Conservation (phyloP, 2,888 invertebrate genomes). For the Automeris io region DNA sequence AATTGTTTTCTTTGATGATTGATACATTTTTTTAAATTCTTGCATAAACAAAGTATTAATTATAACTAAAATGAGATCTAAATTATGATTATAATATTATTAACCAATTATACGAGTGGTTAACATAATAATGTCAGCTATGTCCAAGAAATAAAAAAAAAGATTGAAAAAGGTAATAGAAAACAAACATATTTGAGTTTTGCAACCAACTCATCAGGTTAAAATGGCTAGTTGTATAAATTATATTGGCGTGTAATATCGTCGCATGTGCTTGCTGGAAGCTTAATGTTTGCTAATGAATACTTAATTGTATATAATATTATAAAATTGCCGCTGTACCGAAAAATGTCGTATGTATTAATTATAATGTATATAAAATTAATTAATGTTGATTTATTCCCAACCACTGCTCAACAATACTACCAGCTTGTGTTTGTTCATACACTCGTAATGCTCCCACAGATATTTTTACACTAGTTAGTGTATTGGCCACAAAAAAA, state of each 20-base stretch:
- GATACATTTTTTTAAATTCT: too few relatives aligned
- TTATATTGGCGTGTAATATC: not conserved
- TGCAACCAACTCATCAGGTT: not conserved
- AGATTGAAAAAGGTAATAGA: too few relatives aligned
- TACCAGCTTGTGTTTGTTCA: not conserved
- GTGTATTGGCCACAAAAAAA: conserved; percentile 6
- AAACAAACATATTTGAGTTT: not conserved
- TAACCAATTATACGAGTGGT: too few relatives aligned
- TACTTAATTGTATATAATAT: not conserved
- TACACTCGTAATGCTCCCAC: not conserved
- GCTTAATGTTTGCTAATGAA: conserved; percentile 1
- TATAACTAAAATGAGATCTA: too few relatives aligned
- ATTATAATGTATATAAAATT: not conserved
- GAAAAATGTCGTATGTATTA: not conserved
- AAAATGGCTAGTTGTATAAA: not conserved
- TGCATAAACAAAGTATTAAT: too few relatives aligned
- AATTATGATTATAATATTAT: too few relatives aligned
- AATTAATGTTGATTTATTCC: not conserved
- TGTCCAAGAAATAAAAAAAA: too few relatives aligned
- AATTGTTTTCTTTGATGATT: too few relatives aligned
- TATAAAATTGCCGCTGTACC: not conserved
- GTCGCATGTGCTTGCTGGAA: conserved; percentile 1
- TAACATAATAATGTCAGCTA: too few relatives aligned
- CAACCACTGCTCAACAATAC: not conserved
- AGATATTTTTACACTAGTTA: conserved; percentile 11